A percentile compares a stretch with the other conserved stretches of the same genome.
Evolutionary conservation across 2,113 vertebrate genomes (phyloP).

Genomic region (Theristicus caerulescens): DNA sequence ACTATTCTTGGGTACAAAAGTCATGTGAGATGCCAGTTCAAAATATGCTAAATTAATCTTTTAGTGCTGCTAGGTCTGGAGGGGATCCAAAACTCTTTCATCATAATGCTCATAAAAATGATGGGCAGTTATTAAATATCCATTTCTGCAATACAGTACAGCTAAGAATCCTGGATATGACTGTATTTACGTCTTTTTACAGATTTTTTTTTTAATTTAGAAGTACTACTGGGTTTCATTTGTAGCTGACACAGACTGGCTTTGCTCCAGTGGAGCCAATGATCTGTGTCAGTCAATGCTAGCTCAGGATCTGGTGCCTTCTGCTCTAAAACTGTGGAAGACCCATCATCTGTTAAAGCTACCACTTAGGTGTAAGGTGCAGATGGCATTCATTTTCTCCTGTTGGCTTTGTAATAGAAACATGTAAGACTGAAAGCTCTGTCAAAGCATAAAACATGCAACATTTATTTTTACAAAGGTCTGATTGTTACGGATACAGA

Average conservation of each 20-base stretch:
- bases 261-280: neutral
- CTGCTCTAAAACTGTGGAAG: neutral
- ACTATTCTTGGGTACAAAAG: neutral
- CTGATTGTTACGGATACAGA: neutral
- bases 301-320: slow-evolving; percentile 1
- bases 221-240: neutral
- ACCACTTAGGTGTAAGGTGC: neutral
- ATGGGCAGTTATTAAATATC: slow-evolving; percentile 1
- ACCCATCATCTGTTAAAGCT: neutral
- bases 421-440: neutral
- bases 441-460: neutral
- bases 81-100: slow-evolving; percentile 9
- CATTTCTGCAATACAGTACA: neutral
- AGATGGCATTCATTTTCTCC: slow-evolving; percentile 6
- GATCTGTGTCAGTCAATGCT: slow-evolving; percentile 23
- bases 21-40: neutral
- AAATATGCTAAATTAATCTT: slow-evolving; percentile 18
- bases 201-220: neutral
- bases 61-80: neutral
- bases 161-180: neutral
- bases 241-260: neutral
- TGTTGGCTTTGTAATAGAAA: neutral
- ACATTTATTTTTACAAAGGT: neutral
- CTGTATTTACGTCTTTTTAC: neutral
- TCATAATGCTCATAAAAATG: slow-evolving; percentile 22